Evolutionary conservation across 2,113 vertebrate genomes (phyloP).

Genomic region (Camelus bactrianus): DNA sequence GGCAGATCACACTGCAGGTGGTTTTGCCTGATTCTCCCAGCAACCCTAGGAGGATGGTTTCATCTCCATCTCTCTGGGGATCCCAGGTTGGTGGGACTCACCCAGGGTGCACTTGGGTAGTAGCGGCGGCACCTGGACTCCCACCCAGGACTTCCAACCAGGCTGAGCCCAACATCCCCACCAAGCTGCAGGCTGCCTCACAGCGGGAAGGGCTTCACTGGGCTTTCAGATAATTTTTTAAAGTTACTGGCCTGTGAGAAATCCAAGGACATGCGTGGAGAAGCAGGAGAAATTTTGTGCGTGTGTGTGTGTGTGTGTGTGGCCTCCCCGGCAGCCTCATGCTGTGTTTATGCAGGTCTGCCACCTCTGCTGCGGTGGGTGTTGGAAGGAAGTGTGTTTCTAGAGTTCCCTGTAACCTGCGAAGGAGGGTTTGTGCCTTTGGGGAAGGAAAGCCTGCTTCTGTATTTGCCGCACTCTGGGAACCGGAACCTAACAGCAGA

Average conservation of each 20-base stretch:
- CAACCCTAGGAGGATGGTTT: not conserved
- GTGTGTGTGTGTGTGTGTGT: not conserved
- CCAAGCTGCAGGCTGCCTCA: accelerated
- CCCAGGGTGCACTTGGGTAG: not conserved
- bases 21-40: not conserved
- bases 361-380: not conserved
- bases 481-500: constrained; percentile 72
- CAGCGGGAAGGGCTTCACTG: not conserved
- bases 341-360: constrained; percentile 4
- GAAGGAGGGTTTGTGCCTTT: constrained; percentile 61
- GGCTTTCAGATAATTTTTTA: not conserved
- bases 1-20: not conserved
- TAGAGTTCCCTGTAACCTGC: constrained; percentile 56
- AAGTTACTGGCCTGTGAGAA: not conserved
- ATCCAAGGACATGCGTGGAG: not conserved
- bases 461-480: constrained; percentile 68
- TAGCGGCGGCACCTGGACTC: not conserved
- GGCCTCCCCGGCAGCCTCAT: not conserved
- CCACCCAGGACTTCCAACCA: not conserved
- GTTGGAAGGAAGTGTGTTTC: constrained; percentile 31
- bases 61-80: not conserved
- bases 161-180: not conserved
- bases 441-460: constrained; percentile 70
- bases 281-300: not conserved
- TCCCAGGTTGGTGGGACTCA: not conserved